These are phyloP conservation scores for Nymphicus hollandicus DNA, from an alignment of 2,113 vertebrate species.

Conservation along the genomic window DNA sequence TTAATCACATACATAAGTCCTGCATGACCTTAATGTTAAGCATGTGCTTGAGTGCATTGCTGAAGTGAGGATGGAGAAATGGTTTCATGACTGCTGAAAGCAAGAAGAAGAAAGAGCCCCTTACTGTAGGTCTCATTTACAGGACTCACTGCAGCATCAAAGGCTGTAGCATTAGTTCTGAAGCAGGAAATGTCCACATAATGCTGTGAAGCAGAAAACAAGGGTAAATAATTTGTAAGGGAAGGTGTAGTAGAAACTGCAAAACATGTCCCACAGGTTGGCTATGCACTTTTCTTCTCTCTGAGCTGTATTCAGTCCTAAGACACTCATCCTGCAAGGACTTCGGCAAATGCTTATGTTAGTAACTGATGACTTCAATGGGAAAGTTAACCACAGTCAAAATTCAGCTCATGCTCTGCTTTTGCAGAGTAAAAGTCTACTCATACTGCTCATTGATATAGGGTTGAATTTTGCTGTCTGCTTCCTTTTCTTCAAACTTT, in stretches of 20 bases:
- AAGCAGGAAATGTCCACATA: background rate
- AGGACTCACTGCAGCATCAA: background rate
- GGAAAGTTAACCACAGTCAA: background rate
- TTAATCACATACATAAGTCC: conserved; percentile 46
- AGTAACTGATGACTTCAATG: background rate
- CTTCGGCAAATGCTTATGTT: background rate
- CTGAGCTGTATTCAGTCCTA: background rate
- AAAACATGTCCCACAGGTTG: background rate
- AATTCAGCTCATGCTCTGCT: background rate
- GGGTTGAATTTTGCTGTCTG: background rate
- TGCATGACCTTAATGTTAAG: conserved; percentile 28
- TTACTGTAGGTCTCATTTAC: background rate
- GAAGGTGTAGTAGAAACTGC: background rate
- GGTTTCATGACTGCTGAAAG: background rate
- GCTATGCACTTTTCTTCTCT: background rate
- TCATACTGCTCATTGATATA: background rate
- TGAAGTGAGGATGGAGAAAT: background rate
- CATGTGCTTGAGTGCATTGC: background rate
- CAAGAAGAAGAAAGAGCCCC: background rate
- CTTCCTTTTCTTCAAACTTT: background rate
- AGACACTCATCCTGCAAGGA: background rate
- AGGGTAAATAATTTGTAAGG: background rate
- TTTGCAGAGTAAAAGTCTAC: background rate
- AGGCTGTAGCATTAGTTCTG: background rate
- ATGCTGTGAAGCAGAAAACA: background rate